Evolutionary conservation across 2,113 vertebrate genomes (phyloP).

Genomic region (Gymnarchus niloticus): DNA sequence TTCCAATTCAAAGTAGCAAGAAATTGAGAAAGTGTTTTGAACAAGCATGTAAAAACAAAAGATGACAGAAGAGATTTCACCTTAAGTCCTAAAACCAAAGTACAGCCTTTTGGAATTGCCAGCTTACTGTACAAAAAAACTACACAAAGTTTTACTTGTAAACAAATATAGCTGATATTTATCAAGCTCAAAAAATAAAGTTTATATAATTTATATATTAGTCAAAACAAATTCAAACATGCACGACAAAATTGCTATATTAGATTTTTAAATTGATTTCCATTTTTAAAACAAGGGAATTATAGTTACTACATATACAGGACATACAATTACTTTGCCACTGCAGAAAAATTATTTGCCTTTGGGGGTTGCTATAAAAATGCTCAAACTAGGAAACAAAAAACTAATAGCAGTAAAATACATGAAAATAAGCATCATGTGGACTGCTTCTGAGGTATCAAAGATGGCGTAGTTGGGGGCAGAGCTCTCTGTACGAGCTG

Average conservation of each 20-base stretch:
- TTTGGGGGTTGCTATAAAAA: background rate
- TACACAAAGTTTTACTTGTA: background rate
- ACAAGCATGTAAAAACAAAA: background rate
- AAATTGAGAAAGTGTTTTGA: background rate
- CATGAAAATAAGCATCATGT: background rate
- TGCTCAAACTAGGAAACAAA: background rate
- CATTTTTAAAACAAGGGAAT: background rate
- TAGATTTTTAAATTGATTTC: background rate
- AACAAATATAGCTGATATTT: constrained; percentile 1
- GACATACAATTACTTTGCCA: background rate
- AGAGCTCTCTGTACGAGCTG: background rate
- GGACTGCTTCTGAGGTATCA: background rate
- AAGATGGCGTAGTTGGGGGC: background rate
- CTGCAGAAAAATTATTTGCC: background rate
- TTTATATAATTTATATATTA: background rate
- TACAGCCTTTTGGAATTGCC: background rate
- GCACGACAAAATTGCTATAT: background rate
- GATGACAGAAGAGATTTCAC: background rate
- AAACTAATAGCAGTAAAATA: background rate
- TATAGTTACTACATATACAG: background rate
- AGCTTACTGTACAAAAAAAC: background rate
- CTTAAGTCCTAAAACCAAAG: background rate
- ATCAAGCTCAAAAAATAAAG: background rate
- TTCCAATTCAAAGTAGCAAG: background rate
- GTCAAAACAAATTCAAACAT: background rate